Evolutionary conservation across 2,113 vertebrate species (phyloP).

Genomic region (Microtus ochrogaster): DNA sequence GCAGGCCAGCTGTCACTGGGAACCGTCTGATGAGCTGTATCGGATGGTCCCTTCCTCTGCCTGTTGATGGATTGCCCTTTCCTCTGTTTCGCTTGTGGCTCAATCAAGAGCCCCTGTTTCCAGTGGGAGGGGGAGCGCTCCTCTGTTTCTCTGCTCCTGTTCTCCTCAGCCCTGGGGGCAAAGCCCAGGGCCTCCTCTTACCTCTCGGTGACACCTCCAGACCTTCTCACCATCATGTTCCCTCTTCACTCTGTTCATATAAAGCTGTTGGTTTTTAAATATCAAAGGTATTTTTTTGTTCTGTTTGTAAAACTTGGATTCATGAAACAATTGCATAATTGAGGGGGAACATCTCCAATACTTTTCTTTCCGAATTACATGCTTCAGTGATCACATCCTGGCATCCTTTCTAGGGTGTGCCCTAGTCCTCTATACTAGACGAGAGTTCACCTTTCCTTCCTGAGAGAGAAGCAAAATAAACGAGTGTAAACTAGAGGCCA

Average conservation of each 20-base stretch:
- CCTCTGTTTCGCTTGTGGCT: neutral
- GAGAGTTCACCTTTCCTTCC: neutral
- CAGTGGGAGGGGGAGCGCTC: too few species aligned
- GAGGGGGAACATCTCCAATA: neutral
- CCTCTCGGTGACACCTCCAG: neutral
- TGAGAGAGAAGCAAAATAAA: neutral
- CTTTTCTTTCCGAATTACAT: slow-evolving; percentile 13
- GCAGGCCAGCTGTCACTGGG: neutral
- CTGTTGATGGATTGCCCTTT: too few species aligned
- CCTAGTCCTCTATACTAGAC: neutral
- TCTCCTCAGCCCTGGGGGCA: neutral
- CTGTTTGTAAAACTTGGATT: neutral
- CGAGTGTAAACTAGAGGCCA: neutral
- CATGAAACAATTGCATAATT: neutral
- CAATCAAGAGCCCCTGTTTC: too few species aligned
- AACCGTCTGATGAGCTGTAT: neutral
- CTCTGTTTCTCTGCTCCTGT: neutral
- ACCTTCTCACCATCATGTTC: neutral
- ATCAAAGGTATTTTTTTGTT: neutral
- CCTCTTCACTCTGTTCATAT: neutral
- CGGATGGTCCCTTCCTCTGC: neutral
- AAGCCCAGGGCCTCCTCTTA: neutral
- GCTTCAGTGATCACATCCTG: neutral
- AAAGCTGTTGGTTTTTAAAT: neutral
- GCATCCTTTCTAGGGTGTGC: neutral